Base-by-base conservation (phyloP, 2,888 invertebrate genomes). In the Stenodema calcarata region DNA sequence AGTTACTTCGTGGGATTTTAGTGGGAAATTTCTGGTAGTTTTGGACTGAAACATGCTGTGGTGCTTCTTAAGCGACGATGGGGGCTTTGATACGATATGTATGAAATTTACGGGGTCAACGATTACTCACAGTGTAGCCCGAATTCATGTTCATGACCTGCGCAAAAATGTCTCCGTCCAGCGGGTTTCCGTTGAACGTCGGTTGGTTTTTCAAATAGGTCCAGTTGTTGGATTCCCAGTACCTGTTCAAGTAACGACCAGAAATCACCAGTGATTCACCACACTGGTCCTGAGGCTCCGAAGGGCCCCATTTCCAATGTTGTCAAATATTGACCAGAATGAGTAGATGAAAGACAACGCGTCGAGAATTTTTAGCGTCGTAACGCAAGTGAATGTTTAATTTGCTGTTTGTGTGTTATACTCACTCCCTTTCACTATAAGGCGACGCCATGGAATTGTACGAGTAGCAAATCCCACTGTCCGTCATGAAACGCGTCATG, bases 81-180 rank as follows among this genome's bases (percentile, higher is more conserved):
- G 7, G 35, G 35, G 35, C 35, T 35, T 4, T 7, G 18, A 54
- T 54, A 54, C 11, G 54, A 35, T 35, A 35, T 4, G 35, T 35
- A 35, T 7, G 35, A n/a, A n/a, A 35, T 35, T 35, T 35, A 35
- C 35, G 35, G 7, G 2, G 35, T 35, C n/a, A n/a, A 75, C 11
- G 2, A 44, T 18, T 23, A 44, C 80, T 50, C 28, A 86, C 86
- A 9, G 42, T 92, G 89, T 94, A 95, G 12, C 93, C 92, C 0
- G 94, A 93, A 0, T 95, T 94, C 89, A 95, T 92, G 89, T 95
- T 94, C 86, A 94, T 93, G n/a, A 95, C 92, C 91, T 95, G 94
- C 0, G 94, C 94, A 90, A 95, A 95, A n/a, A 95, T 94, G 91
- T 95, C 95, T 0, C 95, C 95, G 89, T 95, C 95, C 11, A 95